Evolutionary conservation across 2,797 vertebrate species (phyloP).

Genomic region (Adrianichthys oophorus): DNA sequence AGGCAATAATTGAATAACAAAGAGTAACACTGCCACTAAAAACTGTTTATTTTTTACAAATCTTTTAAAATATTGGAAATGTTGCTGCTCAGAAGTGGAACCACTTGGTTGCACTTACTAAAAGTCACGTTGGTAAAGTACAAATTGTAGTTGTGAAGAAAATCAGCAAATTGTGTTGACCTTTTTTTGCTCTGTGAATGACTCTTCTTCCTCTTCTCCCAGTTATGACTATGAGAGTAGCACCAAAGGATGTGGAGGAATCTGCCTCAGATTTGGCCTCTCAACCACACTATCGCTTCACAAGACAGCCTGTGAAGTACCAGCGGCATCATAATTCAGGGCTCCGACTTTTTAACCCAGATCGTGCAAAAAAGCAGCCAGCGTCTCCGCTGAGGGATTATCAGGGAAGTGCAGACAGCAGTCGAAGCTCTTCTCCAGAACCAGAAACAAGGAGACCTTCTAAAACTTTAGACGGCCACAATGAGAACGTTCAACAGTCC

Average conservation of each 20-base stretch:
- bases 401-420: conserved; percentile 56
- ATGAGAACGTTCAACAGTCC: conserved; percentile 63
- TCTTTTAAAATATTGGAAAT: neutral
- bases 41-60: accelerated
- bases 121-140: neutral
- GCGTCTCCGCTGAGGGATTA: neutral
- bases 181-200: conserved; percentile 9
- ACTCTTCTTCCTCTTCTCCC: neutral
- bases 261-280: conserved; percentile 39
- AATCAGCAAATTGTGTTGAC: conserved; percentile 1
- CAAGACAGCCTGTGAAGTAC: conserved; percentile 83
- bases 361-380: conserved; percentile 15
- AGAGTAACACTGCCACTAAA: no score
- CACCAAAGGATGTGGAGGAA: conserved; percentile 23
- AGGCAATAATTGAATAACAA: neutral
- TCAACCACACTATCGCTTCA: conserved; percentile 79
- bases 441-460: conserved; percentile 23
- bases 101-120: neutral
- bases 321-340: conserved; percentile 65
- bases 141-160: neutral
- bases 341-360: conserved; percentile 12
- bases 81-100: neutral
- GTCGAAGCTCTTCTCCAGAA: conserved; percentile 69
- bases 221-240: conserved; percentile 78
- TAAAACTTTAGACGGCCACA: conserved; percentile 59